These are phyloP conservation scores for Bubo scandiacus DNA, from an alignment of 2,113 vertebrate species.

Conservation along the genomic window DNA sequence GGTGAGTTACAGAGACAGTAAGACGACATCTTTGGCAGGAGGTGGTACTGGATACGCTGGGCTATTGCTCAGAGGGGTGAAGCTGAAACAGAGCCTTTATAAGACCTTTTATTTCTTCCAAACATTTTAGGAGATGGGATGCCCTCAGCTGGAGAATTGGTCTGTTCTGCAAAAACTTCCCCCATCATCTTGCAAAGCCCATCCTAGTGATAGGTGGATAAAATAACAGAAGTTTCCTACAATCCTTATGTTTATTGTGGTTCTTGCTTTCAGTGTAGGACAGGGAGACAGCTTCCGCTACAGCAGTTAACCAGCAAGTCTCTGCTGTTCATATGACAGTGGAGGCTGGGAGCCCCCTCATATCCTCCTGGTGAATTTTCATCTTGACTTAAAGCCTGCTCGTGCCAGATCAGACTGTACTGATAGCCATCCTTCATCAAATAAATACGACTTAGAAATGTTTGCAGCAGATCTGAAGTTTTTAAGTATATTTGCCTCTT, in stretches of 20 bases:
- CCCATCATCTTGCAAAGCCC: background rate
- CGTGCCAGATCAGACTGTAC: background rate
- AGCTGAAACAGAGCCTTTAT: background rate
- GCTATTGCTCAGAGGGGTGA: background rate
- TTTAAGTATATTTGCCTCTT: background rate
- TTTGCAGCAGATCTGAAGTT: background rate
- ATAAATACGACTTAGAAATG: background rate
- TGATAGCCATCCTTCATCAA: background rate
- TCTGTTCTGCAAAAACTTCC: background rate
- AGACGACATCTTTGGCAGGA: background rate
- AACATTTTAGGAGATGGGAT: slow-evolving; percentile 10
- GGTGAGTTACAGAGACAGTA: background rate
- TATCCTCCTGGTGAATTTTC: background rate
- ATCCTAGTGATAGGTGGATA: background rate
- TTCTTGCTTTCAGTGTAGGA: background rate
- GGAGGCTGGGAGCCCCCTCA: background rate
- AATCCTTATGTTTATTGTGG: background rate
- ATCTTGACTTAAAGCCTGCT: background rate
- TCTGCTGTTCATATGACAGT: background rate
- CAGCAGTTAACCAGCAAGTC: background rate
- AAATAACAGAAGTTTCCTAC: background rate
- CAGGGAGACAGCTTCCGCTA: background rate
- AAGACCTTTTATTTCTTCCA: background rate
- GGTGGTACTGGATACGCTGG: background rate
- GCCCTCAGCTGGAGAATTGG: background rate